phyloP scores from a whole-genome alignment of 2,888 invertebrate species.

The Trichogramma evanescens region DNA sequence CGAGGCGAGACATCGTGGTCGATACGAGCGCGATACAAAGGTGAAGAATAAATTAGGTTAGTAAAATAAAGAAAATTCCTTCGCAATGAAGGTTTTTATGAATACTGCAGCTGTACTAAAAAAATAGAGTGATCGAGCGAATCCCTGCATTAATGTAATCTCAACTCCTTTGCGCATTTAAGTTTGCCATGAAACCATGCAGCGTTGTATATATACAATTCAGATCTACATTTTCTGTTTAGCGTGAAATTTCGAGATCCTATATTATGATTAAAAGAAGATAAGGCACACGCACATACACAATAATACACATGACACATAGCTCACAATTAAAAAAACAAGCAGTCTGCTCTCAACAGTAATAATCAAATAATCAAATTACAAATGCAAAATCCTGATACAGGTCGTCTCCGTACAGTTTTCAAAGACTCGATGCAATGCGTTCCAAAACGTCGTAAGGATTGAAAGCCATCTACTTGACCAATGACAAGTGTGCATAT shows the following conservation, averaged over 20 bases:
- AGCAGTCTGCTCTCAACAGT: conserved; percentile 41
- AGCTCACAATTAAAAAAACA: conserved; percentile 22
- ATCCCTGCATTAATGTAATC: conserved; percentile 5
- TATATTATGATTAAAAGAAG: conserved; percentile 17
- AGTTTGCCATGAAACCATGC: neutral
- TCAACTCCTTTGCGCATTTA: conserved; percentile 8
- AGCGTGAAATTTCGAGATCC: conserved; percentile 4
- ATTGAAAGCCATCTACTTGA: conserved; percentile 6
- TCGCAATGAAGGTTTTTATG: conserved; percentile 8
- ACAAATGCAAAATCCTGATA: conserved; percentile 39
- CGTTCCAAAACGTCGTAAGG: conserved; percentile 3
- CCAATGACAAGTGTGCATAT: conserved; percentile 24
- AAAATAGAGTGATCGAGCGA: conserved; percentile 10
- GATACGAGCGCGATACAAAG: conserved; percentile 11
- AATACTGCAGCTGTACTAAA: conserved; percentile 8
- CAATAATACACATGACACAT: conserved; percentile 16
- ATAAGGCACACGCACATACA: conserved; percentile 18
- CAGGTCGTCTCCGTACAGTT: conserved; percentile 46
- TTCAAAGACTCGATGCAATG: conserved; percentile 21
- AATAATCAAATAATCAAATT: conserved; percentile 30
- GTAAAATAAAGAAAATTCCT: conserved; percentile 11
- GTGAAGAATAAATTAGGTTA: conserved; percentile 15
- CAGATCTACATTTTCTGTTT: neutral
- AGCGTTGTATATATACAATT: too few species aligned
- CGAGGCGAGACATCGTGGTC: conserved; percentile 1